Evolutionary conservation across 2,797 vertebrate genomes (phyloP).

Genomic region (Lacerta agilis): DNA sequence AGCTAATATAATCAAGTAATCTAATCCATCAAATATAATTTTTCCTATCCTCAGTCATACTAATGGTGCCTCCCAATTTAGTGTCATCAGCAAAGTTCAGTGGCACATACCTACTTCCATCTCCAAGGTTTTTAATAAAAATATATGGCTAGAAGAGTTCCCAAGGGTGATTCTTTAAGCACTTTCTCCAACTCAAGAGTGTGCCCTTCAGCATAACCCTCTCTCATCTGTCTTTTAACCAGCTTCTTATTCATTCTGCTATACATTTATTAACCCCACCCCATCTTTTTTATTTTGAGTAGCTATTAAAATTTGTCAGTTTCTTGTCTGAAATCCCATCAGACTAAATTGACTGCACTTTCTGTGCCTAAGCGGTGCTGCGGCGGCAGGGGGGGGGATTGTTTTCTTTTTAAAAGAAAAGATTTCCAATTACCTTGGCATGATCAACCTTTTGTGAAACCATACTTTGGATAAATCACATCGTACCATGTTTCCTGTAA

Average conservation of each 20-base stretch:
- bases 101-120: neutral
- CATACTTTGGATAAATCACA: neutral
- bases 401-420: conserved; percentile 3
- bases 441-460: conserved; percentile 3
- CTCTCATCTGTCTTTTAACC: conserved; percentile 10
- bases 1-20: neutral
- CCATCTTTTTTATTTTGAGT: neutral
- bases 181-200: conserved; percentile 9
- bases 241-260: conserved; percentile 9
- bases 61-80: conserved; percentile 13
- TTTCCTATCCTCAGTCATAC: neutral
- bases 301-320: conserved; percentile 8
- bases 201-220: conserved; percentile 10
- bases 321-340: conserved; percentile 19
- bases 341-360: neutral
- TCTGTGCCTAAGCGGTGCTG: neutral
- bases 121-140: neutral
- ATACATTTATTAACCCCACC: neutral
- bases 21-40: neutral
- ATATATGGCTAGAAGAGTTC: neutral
- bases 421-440: neutral
- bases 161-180: conserved; percentile 7
- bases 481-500: neutral
- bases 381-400: neutral
- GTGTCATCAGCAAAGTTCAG: neutral